A percentile compares a stretch with the other conserved stretches of the same genome.
phyloP scores from a whole-genome alignment of 2,888 invertebrate genomes.

The Eudasyphora cyanicolor region DNA sequence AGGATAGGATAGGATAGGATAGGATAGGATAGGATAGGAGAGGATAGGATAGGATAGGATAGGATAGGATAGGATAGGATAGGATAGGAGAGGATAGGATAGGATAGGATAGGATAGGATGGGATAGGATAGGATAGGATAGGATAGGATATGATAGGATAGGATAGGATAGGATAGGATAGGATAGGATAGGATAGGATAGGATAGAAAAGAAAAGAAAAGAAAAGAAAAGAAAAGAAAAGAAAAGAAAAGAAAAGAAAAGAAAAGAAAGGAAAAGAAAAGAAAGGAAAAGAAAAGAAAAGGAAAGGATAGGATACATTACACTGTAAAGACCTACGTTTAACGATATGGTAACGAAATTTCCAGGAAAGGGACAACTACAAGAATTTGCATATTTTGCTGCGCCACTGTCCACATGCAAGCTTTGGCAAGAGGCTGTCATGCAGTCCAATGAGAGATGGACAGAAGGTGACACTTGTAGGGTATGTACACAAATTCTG shows the following conservation, averaged over 20 bases:
- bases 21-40: constrained; percentile 29
- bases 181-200: neutral
- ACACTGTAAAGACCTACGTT: no score
- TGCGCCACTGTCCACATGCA: no score
- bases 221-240: neutral
- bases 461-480: no score
- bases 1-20: constrained; percentile 32
- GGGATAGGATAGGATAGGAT: constrained; percentile 13
- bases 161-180: constrained; percentile 6
- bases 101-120: constrained; percentile 17
- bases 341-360: no score
- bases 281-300: neutral
- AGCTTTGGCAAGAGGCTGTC: no score
- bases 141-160: no score
- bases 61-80: constrained; percentile 31
- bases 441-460: no score
- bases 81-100: constrained; percentile 25
- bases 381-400: no score
- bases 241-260: neutral
- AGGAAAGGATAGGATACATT: constrained; percentile 26
- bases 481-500: no score
- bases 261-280: neutral
- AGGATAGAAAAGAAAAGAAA: neutral
- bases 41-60: constrained; percentile 30
- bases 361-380: no score